Percentiles rank a stretch among this genome's conserved stretches.
phyloP scores from a whole-genome alignment of 2,888 invertebrate genomes.

The Pantelozetes paolii region DNA sequence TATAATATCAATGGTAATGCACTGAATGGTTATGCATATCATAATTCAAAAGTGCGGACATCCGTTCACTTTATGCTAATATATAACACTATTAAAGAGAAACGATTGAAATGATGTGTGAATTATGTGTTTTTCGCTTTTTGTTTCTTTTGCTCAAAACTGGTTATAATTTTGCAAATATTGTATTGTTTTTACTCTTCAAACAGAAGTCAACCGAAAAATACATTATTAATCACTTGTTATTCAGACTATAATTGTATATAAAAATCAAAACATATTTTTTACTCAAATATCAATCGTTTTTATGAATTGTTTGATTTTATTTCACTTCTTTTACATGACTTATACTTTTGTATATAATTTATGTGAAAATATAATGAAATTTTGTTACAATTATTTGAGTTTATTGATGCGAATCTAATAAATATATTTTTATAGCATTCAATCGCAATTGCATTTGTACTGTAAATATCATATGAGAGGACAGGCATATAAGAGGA shows the following conservation, averaged over 20 bases:
- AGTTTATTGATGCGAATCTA: constrained; percentile 17
- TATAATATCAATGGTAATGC: neutral
- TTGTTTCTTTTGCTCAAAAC: neutral
- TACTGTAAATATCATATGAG: neutral
- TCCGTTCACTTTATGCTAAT: constrained; percentile 9
- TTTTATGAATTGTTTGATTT: neutral
- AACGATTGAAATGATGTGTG: constrained; percentile 30
- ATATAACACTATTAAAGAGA: neutral
- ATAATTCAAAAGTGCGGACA: neutral
- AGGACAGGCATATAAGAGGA: neutral
- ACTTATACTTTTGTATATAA: neutral
- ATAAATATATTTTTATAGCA: neutral
- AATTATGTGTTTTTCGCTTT: neutral
- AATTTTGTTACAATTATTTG: constrained; percentile 8
- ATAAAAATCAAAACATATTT: neutral
- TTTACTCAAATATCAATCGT: neutral
- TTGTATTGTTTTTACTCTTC: neutral
- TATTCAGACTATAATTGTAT: neutral
- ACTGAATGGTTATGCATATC: neutral
- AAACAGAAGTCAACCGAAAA: constrained; percentile 10
- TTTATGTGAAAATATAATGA: neutral
- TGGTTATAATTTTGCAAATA: neutral
- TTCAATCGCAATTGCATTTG: neutral
- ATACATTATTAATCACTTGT: neutral
- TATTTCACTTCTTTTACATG: no score